phyloP scores from a whole-genome alignment of 1,140 invertebrate species.

The Prorops nasuta region DNA sequence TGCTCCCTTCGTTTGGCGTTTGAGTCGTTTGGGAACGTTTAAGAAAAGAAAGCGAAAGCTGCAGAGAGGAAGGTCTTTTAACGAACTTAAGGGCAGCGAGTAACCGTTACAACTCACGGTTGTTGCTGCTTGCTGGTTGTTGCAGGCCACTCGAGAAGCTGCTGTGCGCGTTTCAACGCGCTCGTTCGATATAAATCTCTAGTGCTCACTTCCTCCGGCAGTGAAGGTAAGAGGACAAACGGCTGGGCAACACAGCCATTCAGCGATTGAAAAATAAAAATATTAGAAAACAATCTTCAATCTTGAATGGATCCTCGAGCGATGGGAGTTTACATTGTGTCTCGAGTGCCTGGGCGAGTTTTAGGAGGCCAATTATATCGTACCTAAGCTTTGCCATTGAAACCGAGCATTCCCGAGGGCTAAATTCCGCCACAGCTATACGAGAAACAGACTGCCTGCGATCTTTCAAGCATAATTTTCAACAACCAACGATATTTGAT shows the following conservation, averaged over 20 bases:
- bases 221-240: neutral
- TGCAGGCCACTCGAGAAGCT: constrained; percentile 17
- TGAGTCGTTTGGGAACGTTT: no score
- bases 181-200: constrained; percentile 43
- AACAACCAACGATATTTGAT: no score
- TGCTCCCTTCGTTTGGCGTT: no score
- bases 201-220: constrained; percentile 38
- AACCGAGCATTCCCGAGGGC: constrained; percentile 11
- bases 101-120: neutral
- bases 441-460: no score
- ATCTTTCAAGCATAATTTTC: no score
- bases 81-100: no score
- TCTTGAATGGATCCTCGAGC: constrained; percentile 33
- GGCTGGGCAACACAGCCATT: constrained; percentile 27
- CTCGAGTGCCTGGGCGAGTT: constrained; percentile 29
- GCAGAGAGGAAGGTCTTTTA: constrained; percentile 2
- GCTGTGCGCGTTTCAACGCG: constrained; percentile 27
- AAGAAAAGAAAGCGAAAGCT: no score
- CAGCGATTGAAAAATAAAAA: constrained; percentile 36
- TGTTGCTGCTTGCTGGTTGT: no score
- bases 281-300: constrained; percentile 44
- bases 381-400: constrained; percentile 28
- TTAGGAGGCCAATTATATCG: constrained; percentile 35
- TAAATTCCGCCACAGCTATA: constrained; percentile 4
- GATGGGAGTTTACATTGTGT: constrained; percentile 33